Evolutionary conservation across 1,140 invertebrate genomes (phyloP).

Genomic region (Thalassaphorura encarpata): DNA sequence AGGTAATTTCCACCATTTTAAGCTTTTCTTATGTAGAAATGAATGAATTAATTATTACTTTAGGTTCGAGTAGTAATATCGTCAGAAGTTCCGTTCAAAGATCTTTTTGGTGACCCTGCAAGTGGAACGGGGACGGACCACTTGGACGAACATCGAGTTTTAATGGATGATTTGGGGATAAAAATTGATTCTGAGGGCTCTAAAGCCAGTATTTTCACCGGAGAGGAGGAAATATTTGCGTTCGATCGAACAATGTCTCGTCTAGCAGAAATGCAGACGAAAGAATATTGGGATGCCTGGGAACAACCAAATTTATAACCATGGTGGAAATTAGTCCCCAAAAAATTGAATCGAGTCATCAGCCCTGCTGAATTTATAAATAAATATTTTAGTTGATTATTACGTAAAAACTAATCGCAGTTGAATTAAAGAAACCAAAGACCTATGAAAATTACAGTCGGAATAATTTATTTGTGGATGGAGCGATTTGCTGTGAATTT

Average conservation of each 20-base stretch:
- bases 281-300: slow-evolving; percentile 81
- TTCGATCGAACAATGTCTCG: slow-evolving; percentile 87
- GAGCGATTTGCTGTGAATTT: too few relatives aligned
- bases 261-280: slow-evolving; percentile 88
- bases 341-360: too few relatives aligned
- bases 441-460: too few relatives aligned
- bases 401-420: too few relatives aligned
- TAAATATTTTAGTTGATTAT: too few relatives aligned
- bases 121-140: slow-evolving; percentile 38
- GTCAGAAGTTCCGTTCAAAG: slow-evolving; percentile 58
- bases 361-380: too few relatives aligned
- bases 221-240: slow-evolving; percentile 95
- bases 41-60: slow-evolving; percentile 27
- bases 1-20: slow-evolving; percentile 51
- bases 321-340: too few relatives aligned
- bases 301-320: slow-evolving; percentile 44
- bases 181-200: slow-evolving; percentile 49
- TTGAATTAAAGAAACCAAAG: too few relatives aligned
- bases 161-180: slow-evolving; percentile 91
- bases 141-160: slow-evolving; percentile 60
- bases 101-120: slow-evolving; percentile 62
- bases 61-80: slow-evolving; percentile 68
- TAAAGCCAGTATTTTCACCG: slow-evolving; percentile 82
- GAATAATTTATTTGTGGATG: too few relatives aligned
- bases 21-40: too few relatives aligned